phyloP scores from a whole-genome alignment of 2,888 invertebrate species.

The Rhingia rostrata region DNA sequence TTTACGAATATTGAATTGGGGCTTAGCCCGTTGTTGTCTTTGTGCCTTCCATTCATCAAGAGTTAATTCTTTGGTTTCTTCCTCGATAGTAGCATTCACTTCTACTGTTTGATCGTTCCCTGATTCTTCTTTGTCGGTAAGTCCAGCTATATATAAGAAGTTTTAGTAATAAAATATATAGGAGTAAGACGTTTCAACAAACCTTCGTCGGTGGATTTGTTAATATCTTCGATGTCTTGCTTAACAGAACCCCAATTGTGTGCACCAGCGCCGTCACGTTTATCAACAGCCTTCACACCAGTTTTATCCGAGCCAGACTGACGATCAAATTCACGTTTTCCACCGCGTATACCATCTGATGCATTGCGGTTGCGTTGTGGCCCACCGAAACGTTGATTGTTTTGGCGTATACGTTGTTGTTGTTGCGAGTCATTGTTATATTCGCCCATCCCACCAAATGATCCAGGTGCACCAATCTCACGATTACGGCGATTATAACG shows the following conservation, averaged over 20 bases:
- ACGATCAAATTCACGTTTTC: constrained; percentile 96
- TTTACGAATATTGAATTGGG: constrained; percentile 95
- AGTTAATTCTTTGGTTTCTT: constrained; percentile 93
- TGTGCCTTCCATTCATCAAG: constrained; percentile 97
- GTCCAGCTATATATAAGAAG: constrained; percentile 51
- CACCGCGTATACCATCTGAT: constrained; percentile 84
- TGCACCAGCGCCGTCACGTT: constrained; percentile 96
- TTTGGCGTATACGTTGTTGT: constrained; percentile 81
- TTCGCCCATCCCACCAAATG: constrained; percentile 82
- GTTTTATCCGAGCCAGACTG: constrained; percentile 98
- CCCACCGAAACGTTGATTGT: constrained; percentile 82
- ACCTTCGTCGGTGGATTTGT: constrained; percentile 78
- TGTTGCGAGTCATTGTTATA: constrained; percentile 77
- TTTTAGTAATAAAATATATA: background rate
- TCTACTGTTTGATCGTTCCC: constrained; percentile 82
- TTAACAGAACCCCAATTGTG: constrained; percentile 98
- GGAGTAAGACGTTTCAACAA: constrained; percentile 4
- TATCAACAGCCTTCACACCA: constrained; percentile 96
- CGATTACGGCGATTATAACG: constrained; percentile 85
- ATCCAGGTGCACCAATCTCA: constrained; percentile 78
- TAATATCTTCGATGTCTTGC: constrained; percentile 90
- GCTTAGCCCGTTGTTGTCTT: constrained; percentile 90
- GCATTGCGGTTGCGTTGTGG: constrained; percentile 81
- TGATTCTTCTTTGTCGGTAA: constrained; percentile 81
- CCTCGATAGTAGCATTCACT: constrained; percentile 84